Conservation (phyloP, 2,113 vertebrate genomes). For the Corydoras maculifer region DNA sequence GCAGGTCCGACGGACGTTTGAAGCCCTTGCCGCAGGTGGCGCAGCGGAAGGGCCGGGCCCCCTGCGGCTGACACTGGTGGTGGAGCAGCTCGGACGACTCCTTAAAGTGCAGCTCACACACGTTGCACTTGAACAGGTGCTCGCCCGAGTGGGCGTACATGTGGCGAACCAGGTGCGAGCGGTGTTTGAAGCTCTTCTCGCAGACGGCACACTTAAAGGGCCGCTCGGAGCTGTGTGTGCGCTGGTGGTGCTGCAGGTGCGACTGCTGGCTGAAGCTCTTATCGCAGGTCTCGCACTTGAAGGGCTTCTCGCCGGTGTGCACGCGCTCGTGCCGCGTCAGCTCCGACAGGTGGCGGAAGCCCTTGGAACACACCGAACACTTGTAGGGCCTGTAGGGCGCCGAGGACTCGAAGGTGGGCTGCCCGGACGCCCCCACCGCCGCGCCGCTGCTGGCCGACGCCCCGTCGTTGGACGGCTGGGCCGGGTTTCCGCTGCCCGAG, state of each 20-base stretch:
- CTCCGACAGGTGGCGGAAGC: slow-evolving; percentile 93
- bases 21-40: slow-evolving; percentile 90
- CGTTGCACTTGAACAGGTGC: slow-evolving; percentile 92
- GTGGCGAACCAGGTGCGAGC: slow-evolving; percentile 93
- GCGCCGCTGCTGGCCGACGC: slow-evolving; percentile 61
- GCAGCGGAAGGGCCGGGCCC: slow-evolving; percentile 89
- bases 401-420: slow-evolving; percentile 50
- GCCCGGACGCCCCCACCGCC: slow-evolving; percentile 56
- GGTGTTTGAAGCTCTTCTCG: slow-evolving; percentile 97
- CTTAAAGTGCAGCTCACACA: slow-evolving; percentile 93
- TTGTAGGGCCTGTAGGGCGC: slow-evolving; percentile 84
- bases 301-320: slow-evolving; percentile 94
- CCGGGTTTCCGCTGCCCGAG: slow-evolving; percentile 46
- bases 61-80: slow-evolving; percentile 90
- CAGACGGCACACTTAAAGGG: slow-evolving; percentile 95
- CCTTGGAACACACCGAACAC: slow-evolving; percentile 92
- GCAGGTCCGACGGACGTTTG: slow-evolving; percentile 88
- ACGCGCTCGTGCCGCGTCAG: slow-evolving; percentile 88
- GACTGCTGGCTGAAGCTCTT: slow-evolving; percentile 98
- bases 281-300: slow-evolving; percentile 91
- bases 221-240: slow-evolving; percentile 90
- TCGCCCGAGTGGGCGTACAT: slow-evolving; percentile 94
- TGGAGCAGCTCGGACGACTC: slow-evolving; percentile 92
- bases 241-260: slow-evolving; percentile 93
- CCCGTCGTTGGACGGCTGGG: slow-evolving; percentile 56